phyloP scores from a whole-genome alignment of 2,888 invertebrate species.

The Troides oblongomaculatus region DNA sequence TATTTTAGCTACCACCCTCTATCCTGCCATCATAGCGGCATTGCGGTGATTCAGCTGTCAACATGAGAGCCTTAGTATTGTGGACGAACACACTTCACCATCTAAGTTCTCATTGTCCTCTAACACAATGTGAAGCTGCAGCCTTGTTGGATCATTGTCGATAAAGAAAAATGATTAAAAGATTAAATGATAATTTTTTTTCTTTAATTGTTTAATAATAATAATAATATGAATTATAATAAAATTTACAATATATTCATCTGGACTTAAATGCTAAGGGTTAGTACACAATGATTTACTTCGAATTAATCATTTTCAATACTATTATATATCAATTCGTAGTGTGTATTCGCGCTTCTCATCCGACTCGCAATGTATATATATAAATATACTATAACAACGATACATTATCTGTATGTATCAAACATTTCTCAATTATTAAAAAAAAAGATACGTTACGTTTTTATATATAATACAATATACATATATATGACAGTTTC shows the following conservation, averaged over 20 bases:
- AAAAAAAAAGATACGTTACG: slow-evolving; percentile 4
- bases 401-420: slow-evolving; percentile 11
- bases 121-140: no score
- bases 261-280: slow-evolving; percentile 36
- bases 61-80: no score
- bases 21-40: no score
- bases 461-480: slow-evolving; percentile 1
- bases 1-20: no score
- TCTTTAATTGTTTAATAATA: slow-evolving; percentile 45
- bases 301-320: slow-evolving; percentile 31
- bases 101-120: no score
- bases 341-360: slow-evolving; percentile 10
- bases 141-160: no score
- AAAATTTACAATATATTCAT: slow-evolving; percentile 52
- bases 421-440: slow-evolving; percentile 12
- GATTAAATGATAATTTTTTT: slow-evolving; percentile 31
- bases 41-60: no score
- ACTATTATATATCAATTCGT: slow-evolving; percentile 45
- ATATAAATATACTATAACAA: slow-evolving; percentile 10
- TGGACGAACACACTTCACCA: no score
- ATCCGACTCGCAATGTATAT: not conserved
- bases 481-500: slow-evolving; percentile 19
- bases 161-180: not conserved
- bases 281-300: slow-evolving; percentile 25
- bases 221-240: slow-evolving; percentile 54